Conservation (phyloP, 1,140 invertebrate species). For the Caenorhabditis briggsae region DNA sequence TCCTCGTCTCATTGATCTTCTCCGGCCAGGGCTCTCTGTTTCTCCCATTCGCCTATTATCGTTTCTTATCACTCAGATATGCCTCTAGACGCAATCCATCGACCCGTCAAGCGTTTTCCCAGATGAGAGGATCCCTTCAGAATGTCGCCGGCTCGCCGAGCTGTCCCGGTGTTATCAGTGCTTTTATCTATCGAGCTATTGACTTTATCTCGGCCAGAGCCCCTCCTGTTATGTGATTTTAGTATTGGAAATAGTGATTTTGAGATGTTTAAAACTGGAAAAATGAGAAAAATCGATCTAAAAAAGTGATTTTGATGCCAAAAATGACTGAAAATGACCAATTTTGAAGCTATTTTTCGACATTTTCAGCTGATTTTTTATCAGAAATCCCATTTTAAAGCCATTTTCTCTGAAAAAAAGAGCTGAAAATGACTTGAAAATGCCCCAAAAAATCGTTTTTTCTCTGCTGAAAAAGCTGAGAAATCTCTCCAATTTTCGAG, state of each 20-base stretch:
- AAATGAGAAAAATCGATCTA: no score
- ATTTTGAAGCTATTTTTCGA: no score
- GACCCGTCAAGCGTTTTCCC: conserved; percentile 80
- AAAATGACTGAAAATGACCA: no score
- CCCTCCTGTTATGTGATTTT: conserved; percentile 43
- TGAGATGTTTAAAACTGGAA: no score
- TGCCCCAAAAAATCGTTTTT: neutral
- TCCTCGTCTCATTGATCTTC: conserved; percentile 85
- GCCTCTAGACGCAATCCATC: conserved; percentile 93
- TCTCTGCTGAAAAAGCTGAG: no score
- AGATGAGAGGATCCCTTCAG: conserved; percentile 62
- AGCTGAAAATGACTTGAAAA: neutral
- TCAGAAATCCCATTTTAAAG: no score
- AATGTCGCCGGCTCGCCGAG: conserved; percentile 42
- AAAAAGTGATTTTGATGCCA: no score
- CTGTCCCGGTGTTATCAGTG: conserved; percentile 40
- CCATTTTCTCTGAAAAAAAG: no score
- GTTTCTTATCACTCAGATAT: conserved; percentile 90
- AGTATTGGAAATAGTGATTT: neutral
- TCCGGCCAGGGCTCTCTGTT: conserved; percentile 88
- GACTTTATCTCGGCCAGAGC: conserved; percentile 58
- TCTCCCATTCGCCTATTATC: conserved; percentile 93
- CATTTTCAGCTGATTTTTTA: no score
- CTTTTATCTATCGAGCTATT: conserved; percentile 43
- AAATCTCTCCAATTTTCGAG: no score